Evolutionary conservation across 2,113 vertebrate species (phyloP), one percentile per base, ranked within the genome.

Genomic region (Callipepla californica): DNA sequence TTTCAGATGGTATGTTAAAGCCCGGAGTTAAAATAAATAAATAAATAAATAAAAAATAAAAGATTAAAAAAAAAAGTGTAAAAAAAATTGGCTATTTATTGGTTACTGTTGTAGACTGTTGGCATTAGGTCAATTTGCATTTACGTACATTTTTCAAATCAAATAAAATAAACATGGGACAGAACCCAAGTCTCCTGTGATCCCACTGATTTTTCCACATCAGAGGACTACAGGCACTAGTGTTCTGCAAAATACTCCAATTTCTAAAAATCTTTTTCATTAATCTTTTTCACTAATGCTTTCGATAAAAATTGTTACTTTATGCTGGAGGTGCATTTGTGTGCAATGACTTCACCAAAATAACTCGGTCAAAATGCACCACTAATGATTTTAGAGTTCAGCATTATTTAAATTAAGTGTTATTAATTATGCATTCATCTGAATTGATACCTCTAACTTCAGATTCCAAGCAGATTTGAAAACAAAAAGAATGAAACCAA

Each of bases 401-500:
- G 74, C 28, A 7, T 45, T 85, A 21, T 36, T 69, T 66, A 13
- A 83, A 53, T 61, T 25, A 13, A 73, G 40, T 80, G 45, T 50
- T 87, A 32, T 77, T 80, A 65, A 90, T 87, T 53, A 67, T 55
- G 68, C 48, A 48, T 75, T 80, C 61, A 20, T 36, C 47, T 80
- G 40, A 48, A 70, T 78, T 11, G 11, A 59, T 55, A 92, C 83
- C 88, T 96, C 87, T 48, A 51, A 61, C 40, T 80, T 30, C 66
- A 40, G 63, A 68, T 75, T 85, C 73, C 76, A 83, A 80, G 65
- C 15, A 80, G 42, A 81, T 63, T 48, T 38, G 28, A 70, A 85
- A 88, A 50, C 48, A 51, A 15, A 50, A 55, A 66, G n/a, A 48
- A 8, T 40, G 72, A 80, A 93, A 51, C 20, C 62, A 86, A 68